Conservation (phyloP, 2,113 vertebrate species). For the Ptyas mucosa region DNA sequence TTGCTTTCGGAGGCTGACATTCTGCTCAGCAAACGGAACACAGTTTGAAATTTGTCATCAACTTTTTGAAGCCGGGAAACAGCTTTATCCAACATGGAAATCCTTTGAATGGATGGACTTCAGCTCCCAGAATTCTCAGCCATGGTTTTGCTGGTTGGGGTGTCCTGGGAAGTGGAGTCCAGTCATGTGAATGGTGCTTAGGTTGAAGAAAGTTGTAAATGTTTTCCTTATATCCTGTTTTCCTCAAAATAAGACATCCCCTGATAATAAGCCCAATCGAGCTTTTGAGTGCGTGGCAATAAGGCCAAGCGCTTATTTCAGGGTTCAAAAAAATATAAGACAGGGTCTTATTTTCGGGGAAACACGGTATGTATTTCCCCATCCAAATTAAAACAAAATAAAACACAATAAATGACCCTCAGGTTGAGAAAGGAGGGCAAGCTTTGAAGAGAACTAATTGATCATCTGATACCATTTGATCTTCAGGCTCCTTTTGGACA, state of each 20-base stretch:
- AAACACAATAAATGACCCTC: background rate
- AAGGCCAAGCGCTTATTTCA: too few species aligned
- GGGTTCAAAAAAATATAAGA: too few species aligned
- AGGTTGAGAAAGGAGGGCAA: background rate
- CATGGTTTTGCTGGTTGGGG: background rate
- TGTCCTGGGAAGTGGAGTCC: background rate
- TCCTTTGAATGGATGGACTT: background rate
- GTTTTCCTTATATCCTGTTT: background rate
- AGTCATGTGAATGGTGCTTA: background rate
- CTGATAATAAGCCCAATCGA: too few species aligned
- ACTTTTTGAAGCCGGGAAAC: constrained; percentile 31
- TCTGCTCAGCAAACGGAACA: constrained; percentile 52
- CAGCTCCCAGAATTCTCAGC: background rate
- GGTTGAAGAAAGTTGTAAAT: background rate
- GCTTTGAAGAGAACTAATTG: background rate
- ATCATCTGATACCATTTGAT: background rate
- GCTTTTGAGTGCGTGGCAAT: too few species aligned
- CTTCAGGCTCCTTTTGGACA: background rate
- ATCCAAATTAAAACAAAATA: background rate
- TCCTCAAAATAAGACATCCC: too few species aligned
- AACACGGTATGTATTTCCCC: background rate
- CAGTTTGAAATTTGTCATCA: constrained; percentile 65
- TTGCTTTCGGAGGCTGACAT: constrained; percentile 60
- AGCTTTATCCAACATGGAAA: constrained; percentile 10
- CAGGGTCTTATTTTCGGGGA: too few species aligned